Evolutionary conservation across 2,797 vertebrate species (phyloP).

Genomic region (Eospalax fontanierii): DNA sequence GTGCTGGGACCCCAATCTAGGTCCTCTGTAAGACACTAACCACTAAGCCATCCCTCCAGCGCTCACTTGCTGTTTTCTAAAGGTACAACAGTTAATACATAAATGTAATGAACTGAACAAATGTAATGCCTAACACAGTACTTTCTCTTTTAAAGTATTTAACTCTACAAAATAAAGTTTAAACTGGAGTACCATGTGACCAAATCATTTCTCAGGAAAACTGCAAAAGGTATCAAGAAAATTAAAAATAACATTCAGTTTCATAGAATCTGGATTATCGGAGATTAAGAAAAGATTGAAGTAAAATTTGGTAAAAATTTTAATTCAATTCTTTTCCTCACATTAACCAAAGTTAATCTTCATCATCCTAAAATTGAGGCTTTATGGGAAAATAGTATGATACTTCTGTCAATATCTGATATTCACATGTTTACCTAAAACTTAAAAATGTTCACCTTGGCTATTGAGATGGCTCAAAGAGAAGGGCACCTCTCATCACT

Average conservation of each 20-base stretch:
- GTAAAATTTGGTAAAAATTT: slow-evolving; percentile 69
- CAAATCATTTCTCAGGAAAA: slow-evolving; percentile 66
- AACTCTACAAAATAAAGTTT: slow-evolving; percentile 55
- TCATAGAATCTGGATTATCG: slow-evolving; percentile 7
- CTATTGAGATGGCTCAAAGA: background rate
- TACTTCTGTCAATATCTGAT: slow-evolving; percentile 52
- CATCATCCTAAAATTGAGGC: slow-evolving; percentile 38
- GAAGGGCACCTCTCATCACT: background rate
- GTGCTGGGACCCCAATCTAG: no score
- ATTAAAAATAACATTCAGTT: slow-evolving; percentile 61
- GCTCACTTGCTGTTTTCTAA: slow-evolving; percentile 1
- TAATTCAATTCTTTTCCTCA: slow-evolving; percentile 54
- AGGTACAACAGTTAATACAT: slow-evolving; percentile 38
- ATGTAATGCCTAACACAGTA: background rate
- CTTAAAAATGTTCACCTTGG: background rate
- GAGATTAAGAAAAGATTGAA: slow-evolving; percentile 52
- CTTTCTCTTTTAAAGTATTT: slow-evolving; percentile 52
- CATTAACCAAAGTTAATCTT: slow-evolving; percentile 31
- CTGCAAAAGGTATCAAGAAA: background rate
- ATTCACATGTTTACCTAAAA: slow-evolving; percentile 55
- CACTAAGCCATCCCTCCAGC: no score
- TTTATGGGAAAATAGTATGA: slow-evolving; percentile 46
- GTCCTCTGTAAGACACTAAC: no score
- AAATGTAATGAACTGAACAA: slow-evolving; percentile 64
- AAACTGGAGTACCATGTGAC: slow-evolving; percentile 33